A percentile compares a stretch with the other conserved stretches of the same genome.
Conservation (phyloP, 1,140 invertebrate species). For the Gonatopus flavifemur region DNA sequence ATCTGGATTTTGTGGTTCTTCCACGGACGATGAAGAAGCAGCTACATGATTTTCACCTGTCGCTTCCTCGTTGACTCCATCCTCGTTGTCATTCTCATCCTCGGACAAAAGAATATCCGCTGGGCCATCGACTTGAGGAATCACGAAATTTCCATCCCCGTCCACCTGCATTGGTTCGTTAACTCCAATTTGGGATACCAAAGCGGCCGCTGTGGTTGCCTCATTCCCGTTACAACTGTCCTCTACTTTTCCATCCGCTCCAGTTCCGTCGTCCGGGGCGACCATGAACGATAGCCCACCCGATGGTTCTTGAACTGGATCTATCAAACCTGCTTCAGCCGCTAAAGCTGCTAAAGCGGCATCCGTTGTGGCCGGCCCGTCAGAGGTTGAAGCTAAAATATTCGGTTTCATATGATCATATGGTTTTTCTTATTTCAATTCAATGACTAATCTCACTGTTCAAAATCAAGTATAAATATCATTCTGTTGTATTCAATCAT, state of each 20-base stretch:
- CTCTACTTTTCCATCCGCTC: conserved; percentile 41
- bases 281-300: conserved; percentile 53
- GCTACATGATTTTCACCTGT: conserved; percentile 11
- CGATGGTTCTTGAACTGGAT: conserved; percentile 58
- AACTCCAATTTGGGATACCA: conserved; percentile 41
- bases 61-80: conserved; percentile 28
- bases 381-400: conserved; percentile 59
- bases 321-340: conserved; percentile 67
- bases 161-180: conserved; percentile 54
- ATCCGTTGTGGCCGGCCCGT: conserved; percentile 67
- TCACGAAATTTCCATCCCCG: conserved; percentile 51
- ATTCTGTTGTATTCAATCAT: too few relatives aligned
- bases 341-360: conserved; percentile 67
- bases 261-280: conserved; percentile 41
- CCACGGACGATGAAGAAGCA: conserved; percentile 2
- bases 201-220: conserved; percentile 30
- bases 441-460: too few relatives aligned
- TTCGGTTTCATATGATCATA: too few relatives aligned
- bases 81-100: conserved; percentile 30
- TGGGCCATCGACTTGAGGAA: conserved; percentile 53
- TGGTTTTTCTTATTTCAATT: too few relatives aligned
- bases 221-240: conserved; percentile 55
- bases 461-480: too few relatives aligned
- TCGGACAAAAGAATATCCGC: conserved; percentile 45
- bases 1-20: conserved; percentile 37